Conservation (phyloP, 2,888 invertebrate genomes). For the Oegoconia quadripuncta region DNA sequence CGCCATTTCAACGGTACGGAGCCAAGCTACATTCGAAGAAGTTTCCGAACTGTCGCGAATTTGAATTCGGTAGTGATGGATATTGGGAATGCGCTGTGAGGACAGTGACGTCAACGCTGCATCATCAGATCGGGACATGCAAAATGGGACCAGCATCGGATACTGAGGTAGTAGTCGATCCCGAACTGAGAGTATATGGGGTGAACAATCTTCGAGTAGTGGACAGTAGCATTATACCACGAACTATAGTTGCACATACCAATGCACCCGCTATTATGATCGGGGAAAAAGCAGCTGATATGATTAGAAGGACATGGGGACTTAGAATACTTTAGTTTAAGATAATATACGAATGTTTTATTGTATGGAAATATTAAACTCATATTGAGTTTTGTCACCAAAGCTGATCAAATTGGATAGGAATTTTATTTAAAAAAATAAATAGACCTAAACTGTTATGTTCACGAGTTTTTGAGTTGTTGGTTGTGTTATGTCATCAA, state of each 20-base stretch:
- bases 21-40: slow-evolving; percentile 73
- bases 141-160: slow-evolving; percentile 83
- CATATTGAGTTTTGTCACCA: no score
- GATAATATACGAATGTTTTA: no score
- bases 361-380: no score
- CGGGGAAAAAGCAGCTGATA: slow-evolving; percentile 84
- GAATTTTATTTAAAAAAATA: no score
- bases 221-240: slow-evolving; percentile 84
- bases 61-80: slow-evolving; percentile 75
- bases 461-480: no score
- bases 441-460: no score
- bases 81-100: slow-evolving; percentile 84
- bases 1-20: slow-evolving; percentile 80
- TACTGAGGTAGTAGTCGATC: slow-evolving; percentile 80
- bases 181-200: slow-evolving; percentile 80
- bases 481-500: no score
- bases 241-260: slow-evolving; percentile 82
- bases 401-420: no score
- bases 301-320: slow-evolving; percentile 76
- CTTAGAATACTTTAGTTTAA: background rate
- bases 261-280: slow-evolving; percentile 85
- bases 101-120: slow-evolving; percentile 80
- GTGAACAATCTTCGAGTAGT: slow-evolving; percentile 81
- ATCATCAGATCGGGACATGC: slow-evolving; percentile 84
- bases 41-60: slow-evolving; percentile 75